Base-by-base conservation (phyloP, 1,140 invertebrate species). In the Drosophila subobscura region DNA sequence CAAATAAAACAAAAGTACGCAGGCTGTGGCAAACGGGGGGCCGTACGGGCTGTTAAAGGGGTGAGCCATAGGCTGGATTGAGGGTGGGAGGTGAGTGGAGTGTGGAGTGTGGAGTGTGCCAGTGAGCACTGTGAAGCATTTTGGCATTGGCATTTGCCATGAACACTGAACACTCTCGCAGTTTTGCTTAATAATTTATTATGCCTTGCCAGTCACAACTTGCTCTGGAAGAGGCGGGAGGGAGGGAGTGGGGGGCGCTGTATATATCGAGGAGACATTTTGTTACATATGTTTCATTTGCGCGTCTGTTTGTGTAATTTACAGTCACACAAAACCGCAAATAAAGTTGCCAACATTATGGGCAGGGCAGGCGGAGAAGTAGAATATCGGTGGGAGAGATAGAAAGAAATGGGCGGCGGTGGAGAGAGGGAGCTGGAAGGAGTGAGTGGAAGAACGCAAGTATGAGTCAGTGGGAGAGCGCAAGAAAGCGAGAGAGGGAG, bases 141-240 rank as follows among this genome's bases (percentile, higher is more conserved):
- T 79, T 79, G 79, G 75, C 79, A 81, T 79, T 81, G 79, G 60
- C 73, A 72, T 72, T 72, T 77, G 79, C 76, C 72, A 83, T 83
- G 79, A 79, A 55, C 70, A 72, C 70, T 72, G 68, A 73, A 64
- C 60, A 74, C 59, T 79, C 75, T 84, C 84, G 81, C 64, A 85
- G 77, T 86, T 84, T 84, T 85, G 64, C 74, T 84, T 73, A 84
- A 84, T 84, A 84, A 84, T 84, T 84, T 84, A 84, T 84, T 84
- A 76, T 85, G 80, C 66, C 79, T 84, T 84, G 80, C 65, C 79
- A 79, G 72, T 72, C 72, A 58, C 79, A 78, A 67, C 79, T 56
- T 67, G 49, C 61, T 49, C 56, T 20, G 29, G 40, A n/a, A 49
- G 44, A 40, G 4, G 40, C 27, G 40, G 16, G 5, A 23, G 10